Percentiles rank a stretch among this genome's conserved stretches.
Evolutionary conservation across 1,140 invertebrate genomes (phyloP).

Genomic region (Leptoteleia sp.): DNA sequence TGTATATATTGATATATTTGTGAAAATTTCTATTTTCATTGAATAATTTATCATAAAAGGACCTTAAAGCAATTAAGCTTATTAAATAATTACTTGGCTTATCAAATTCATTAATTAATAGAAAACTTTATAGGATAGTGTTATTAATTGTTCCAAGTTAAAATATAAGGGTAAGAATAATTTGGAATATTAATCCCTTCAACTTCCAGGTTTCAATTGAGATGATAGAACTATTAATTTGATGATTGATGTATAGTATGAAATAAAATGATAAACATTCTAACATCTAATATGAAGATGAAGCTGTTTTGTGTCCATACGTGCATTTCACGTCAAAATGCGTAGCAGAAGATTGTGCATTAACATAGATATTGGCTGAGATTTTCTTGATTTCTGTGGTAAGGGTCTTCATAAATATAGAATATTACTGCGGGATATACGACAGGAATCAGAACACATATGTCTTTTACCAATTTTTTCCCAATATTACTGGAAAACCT

Average conservation of each 20-base stretch:
- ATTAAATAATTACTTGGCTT: no score
- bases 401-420: conserved; percentile 62
- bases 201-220: no score
- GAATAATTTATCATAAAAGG: no score
- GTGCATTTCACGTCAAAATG: conserved; percentile 49
- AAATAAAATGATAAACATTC: conserved; percentile 23
- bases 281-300: conserved; percentile 20
- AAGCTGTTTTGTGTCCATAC: conserved; percentile 25
- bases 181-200: no score
- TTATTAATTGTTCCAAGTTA: no score
- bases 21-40: no score
- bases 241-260: neutral
- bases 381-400: conserved; percentile 50
- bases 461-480: conserved; percentile 38
- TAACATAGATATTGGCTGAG: conserved; percentile 62
- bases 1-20: no score
- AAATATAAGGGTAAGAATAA: no score
- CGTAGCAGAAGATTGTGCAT: conserved; percentile 38
- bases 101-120: no score
- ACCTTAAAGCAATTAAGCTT: no score
- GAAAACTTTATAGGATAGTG: no score
- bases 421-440: conserved; percentile 52
- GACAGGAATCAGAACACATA: conserved; percentile 36
- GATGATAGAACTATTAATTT: no score
- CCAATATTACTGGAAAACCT: conserved; percentile 16